Percentiles rank a stretch among this genome's conserved stretches.
These are phyloP conservation scores for Lanius collurio DNA, from an alignment of 2,113 vertebrate genomes.

Conservation along the genomic window DNA sequence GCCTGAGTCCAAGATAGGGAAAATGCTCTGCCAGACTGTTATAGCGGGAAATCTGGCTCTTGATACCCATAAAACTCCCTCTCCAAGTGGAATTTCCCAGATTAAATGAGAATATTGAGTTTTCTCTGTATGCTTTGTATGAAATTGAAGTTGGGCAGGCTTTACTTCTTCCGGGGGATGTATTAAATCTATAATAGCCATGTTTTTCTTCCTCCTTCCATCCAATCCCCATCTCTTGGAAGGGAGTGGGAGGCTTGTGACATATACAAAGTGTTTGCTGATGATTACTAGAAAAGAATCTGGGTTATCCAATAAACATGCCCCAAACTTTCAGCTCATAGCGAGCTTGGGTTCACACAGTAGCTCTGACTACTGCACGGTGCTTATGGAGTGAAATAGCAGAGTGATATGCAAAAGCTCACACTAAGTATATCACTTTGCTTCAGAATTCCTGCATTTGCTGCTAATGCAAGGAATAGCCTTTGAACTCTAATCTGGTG, in stretches of 20 bases:
- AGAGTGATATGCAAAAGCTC: constrained; percentile 27
- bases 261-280: constrained; percentile 56
- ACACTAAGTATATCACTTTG: constrained; percentile 21
- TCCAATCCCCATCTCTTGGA: not conserved
- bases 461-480: constrained; percentile 41
- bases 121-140: not conserved
- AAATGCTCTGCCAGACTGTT: constrained; percentile 34
- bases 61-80: constrained; percentile 27
- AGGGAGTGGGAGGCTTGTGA: constrained; percentile 19
- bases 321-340: constrained; percentile 16
- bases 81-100: constrained; percentile 53
- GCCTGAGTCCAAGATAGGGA: constrained; percentile 33
- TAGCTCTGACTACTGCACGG: not conserved
- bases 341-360: constrained; percentile 33
- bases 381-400: not conserved
- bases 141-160: not conserved
- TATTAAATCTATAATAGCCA: constrained; percentile 12
- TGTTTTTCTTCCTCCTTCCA: constrained; percentile 35
- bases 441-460: constrained; percentile 55
- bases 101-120: constrained; percentile 48
- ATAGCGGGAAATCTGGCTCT: constrained; percentile 27
- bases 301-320: constrained; percentile 20
- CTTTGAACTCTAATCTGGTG: constrained; percentile 66
- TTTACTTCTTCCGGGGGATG: constrained; percentile 35
- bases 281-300: constrained; percentile 44